phyloP scores from a whole-genome alignment of 1,140 invertebrate species.

The Psix sp. region DNA sequence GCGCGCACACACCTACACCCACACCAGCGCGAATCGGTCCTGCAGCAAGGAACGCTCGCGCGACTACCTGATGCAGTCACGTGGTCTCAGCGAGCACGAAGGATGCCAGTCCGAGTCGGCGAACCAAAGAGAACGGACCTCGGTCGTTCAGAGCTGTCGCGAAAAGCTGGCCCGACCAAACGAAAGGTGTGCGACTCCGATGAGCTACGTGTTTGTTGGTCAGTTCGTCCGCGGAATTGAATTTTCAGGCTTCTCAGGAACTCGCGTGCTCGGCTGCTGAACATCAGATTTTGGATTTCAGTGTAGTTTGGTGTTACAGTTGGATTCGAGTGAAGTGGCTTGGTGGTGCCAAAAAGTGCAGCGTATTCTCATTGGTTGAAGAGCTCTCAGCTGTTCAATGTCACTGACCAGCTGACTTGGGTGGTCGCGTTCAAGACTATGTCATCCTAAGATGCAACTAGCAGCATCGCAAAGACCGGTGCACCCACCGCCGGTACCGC shows the following conservation, averaged over 20 bases:
- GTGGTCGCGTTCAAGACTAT: conserved; percentile 9
- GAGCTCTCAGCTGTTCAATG: too few relatives aligned
- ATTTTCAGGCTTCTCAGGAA: background rate
- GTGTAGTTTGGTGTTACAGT: too few relatives aligned
- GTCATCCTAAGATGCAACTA: conserved; percentile 68
- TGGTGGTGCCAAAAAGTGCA: too few relatives aligned
- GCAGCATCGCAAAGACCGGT: conserved; percentile 69
- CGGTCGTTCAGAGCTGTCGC: conserved; percentile 26
- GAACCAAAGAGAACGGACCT: conserved; percentile 58
- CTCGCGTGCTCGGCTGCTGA: background rate
- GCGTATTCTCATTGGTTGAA: too few relatives aligned
- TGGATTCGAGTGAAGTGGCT: too few relatives aligned
- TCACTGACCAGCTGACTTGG: too few relatives aligned
- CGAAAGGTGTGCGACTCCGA: conserved; percentile 43
- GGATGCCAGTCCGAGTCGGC: conserved; percentile 72
- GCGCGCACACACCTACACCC: conserved; percentile 59
- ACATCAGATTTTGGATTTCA: too few relatives aligned
- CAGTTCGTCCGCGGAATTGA: background rate
- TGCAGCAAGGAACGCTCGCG: conserved; percentile 61
- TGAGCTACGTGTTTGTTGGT: conserved; percentile 14
- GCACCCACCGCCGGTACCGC: conserved; percentile 85
- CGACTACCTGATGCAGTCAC: conserved; percentile 73
- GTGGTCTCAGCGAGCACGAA: conserved; percentile 68
- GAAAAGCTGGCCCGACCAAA: conserved; percentile 40
- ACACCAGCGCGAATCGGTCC: conserved; percentile 27